Percentiles rank a stretch among this genome's conserved stretches.
Conservation (phyloP, 2,888 invertebrate genomes). For the Hydrotaea diabolus region DNA sequence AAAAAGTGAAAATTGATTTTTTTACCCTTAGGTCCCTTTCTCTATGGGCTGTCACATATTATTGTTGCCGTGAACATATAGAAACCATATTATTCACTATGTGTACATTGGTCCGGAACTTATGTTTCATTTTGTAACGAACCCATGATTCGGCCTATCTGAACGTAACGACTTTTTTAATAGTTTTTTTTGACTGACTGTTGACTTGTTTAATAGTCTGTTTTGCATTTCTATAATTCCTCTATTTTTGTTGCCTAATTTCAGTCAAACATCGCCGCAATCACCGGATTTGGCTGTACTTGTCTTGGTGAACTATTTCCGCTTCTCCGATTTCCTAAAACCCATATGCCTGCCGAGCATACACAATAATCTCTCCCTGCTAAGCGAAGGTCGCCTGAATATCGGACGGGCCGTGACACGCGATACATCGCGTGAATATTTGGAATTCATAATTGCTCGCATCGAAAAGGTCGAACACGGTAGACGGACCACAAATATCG, state of each 20-base stretch:
- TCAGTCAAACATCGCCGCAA: constrained; percentile 7
- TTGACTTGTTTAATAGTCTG: too few species aligned
- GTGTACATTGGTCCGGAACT: too few species aligned
- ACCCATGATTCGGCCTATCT: too few species aligned
- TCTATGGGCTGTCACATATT: too few species aligned
- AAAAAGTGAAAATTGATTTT: too few species aligned
- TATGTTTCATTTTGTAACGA: too few species aligned
- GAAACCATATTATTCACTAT: too few species aligned
- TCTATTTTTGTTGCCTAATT: constrained; percentile 9
- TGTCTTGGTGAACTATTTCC: constrained; percentile 68
- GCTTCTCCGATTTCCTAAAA: constrained; percentile 57
- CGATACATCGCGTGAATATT: constrained; percentile 29
- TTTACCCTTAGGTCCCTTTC: too few species aligned
- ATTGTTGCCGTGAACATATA: too few species aligned
- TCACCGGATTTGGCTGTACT: constrained; percentile 62
- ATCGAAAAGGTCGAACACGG: constrained; percentile 34
- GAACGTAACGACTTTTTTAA: too few species aligned
- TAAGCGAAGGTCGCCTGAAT: constrained; percentile 32
- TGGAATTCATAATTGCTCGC: constrained; percentile 58
- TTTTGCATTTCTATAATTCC: too few species aligned
- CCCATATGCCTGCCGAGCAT: constrained; percentile 69
- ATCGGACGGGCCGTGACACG: constrained; percentile 51
- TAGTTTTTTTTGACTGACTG: too few species aligned
- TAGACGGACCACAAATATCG: neutral
- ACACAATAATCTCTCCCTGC: constrained; percentile 36